Conservation (phyloP, 2,888 invertebrate genomes). For the Himalopsyche tibetana region DNA sequence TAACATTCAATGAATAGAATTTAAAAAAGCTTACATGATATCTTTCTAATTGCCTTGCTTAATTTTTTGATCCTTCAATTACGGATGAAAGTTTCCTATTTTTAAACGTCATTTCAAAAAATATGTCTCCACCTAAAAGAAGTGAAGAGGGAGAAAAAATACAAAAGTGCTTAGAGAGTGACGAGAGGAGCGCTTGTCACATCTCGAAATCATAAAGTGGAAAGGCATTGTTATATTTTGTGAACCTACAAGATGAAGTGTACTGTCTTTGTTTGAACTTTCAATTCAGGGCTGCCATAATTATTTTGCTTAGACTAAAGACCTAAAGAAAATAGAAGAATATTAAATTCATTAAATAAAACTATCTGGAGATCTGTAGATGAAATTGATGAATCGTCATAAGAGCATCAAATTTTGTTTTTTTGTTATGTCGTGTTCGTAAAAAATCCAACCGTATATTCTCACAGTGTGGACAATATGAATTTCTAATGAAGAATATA, state of each 20-base stretch:
- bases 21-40: too few relatives aligned
- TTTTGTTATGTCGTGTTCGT: too few relatives aligned
- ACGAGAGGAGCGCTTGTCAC: slow-evolving; percentile 26
- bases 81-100: slow-evolving; percentile 1
- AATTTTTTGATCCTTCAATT: slow-evolving; percentile 32
- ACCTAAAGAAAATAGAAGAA: too few relatives aligned
- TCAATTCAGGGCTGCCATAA: background rate
- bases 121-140: background rate
- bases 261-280: background rate
- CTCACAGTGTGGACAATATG: too few relatives aligned
- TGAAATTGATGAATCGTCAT: too few relatives aligned
- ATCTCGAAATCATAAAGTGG: slow-evolving; percentile 1
- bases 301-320: background rate
- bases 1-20: too few relatives aligned
- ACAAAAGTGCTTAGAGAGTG: slow-evolving; percentile 8
- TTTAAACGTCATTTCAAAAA: slow-evolving; percentile 26
- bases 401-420: too few relatives aligned
- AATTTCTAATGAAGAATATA: too few relatives aligned
- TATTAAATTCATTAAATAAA: too few relatives aligned
- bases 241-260: background rate
- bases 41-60: background rate
- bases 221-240: slow-evolving; percentile 21
- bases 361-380: too few relatives aligned
- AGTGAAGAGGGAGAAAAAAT: slow-evolving; percentile 6
- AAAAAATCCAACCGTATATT: too few relatives aligned